Conservation (phyloP, 2,888 invertebrate species). For the Ischnura elegans region DNA sequence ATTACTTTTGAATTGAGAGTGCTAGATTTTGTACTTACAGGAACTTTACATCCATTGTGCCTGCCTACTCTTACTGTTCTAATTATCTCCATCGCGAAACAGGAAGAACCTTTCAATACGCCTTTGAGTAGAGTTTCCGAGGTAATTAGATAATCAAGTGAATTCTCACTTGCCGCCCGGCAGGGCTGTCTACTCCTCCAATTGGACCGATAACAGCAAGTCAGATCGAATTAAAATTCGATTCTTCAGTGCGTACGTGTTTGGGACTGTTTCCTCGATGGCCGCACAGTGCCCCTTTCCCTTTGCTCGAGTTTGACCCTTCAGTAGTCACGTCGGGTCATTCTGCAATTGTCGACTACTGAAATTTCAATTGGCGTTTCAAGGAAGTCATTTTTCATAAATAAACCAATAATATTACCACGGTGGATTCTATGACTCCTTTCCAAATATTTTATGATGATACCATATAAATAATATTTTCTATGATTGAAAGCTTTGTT, state of each 20-base stretch:
- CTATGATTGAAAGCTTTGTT: too few species aligned
- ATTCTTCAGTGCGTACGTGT: background rate
- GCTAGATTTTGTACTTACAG: too few species aligned
- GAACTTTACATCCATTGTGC: too few species aligned
- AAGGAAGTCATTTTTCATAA: too few species aligned
- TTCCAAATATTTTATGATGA: too few species aligned
- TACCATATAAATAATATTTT: too few species aligned
- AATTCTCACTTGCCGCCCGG: background rate
- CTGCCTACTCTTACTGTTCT: background rate
- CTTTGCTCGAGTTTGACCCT: background rate
- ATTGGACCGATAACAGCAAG: background rate
- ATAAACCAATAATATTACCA: too few species aligned
- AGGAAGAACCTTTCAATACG: constrained; percentile 20
- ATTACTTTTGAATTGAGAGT: too few species aligned
- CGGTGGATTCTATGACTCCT: too few species aligned
- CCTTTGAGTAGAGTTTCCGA: constrained; percentile 1
- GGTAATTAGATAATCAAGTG: background rate
- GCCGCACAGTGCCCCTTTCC: background rate
- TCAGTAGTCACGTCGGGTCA: too few species aligned
- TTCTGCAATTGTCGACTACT: too few species aligned
- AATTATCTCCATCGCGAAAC: background rate
- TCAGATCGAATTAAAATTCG: constrained; percentile 25
- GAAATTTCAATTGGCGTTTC: too few species aligned
- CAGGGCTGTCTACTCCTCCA: background rate
- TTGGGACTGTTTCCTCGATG: background rate